Percentiles rank a stretch among this genome's conserved stretches.
Evolutionary conservation across 2,888 invertebrate genomes (phyloP).

Genomic region (Drosophila dives): DNA sequence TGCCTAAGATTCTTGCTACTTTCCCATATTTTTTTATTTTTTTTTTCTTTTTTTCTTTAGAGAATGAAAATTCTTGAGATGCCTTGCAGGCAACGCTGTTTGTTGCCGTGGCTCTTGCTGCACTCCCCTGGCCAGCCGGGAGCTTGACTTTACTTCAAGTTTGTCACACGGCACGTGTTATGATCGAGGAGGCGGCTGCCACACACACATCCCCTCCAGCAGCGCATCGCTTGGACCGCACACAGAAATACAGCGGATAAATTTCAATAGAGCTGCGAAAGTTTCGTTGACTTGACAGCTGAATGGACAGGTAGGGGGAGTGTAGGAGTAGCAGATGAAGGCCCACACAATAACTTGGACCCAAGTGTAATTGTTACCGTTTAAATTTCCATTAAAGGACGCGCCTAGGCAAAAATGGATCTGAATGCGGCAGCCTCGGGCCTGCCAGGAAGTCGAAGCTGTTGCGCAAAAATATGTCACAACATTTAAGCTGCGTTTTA

Average conservation of each 20-base stretch:
- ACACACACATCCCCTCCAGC: not conserved
- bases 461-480: slow-evolving; percentile 68
- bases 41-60: slow-evolving; percentile 2
- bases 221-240: slow-evolving; percentile 46
- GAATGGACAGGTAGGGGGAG: slow-evolving; percentile 1
- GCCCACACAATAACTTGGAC: slow-evolving; percentile 50
- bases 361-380: slow-evolving; percentile 76
- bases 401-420: slow-evolving; percentile 54
- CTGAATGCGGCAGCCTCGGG: slow-evolving; percentile 26
- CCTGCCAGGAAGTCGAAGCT: slow-evolving; percentile 30
- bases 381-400: slow-evolving; percentile 77
- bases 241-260: slow-evolving; percentile 36
- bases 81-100: slow-evolving; percentile 41
- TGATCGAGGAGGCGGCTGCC: slow-evolving; percentile 22
- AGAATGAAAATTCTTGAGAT: slow-evolving; percentile 63
- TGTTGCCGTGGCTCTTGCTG: slow-evolving; percentile 4
- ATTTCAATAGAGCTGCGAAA: slow-evolving; percentile 69
- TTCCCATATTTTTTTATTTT: not conserved
- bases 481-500: slow-evolving; percentile 70
- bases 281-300: slow-evolving; percentile 74
- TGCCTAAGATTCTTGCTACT: not conserved
- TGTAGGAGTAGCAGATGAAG: not conserved
- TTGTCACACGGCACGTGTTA: slow-evolving; percentile 50
- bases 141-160: slow-evolving; percentile 47
- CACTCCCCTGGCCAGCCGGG: slow-evolving; percentile 12